Percentiles rank a stretch among this genome's conserved stretches.
phyloP scores from a whole-genome alignment of 2,113 vertebrate species.

The Tringa solitaria region DNA sequence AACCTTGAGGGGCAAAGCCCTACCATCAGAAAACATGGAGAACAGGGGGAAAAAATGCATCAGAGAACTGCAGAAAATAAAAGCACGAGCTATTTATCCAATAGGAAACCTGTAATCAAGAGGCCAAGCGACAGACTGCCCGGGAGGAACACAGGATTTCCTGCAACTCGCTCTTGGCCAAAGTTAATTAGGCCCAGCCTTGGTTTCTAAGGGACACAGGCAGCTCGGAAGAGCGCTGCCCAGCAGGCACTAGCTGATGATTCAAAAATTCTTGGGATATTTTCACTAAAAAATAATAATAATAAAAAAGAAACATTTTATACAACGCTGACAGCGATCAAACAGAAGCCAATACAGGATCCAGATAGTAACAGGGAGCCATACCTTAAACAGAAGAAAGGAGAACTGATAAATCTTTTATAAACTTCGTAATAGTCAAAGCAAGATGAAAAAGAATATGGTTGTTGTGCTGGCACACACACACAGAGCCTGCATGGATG shows the following conservation, averaged over 20 bases:
- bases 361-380: background rate
- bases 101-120: background rate
- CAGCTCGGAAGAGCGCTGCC: background rate
- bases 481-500: background rate
- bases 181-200: background rate
- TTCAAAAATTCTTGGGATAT: background rate
- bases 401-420: background rate
- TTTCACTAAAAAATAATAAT: background rate
- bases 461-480: background rate
- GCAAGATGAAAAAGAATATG: background rate
- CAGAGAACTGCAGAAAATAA: background rate
- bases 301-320: background rate
- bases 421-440: background rate
- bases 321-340: background rate
- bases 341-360: background rate
- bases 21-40: background rate
- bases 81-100: background rate
- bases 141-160: background rate
- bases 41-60: background rate
- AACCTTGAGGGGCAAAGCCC: background rate
- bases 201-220: background rate
- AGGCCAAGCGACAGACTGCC: background rate
- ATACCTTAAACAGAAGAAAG: background rate
- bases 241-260: background rate
- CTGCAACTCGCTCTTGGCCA: background rate